Percentiles rank a stretch among this genome's conserved stretches.
These are phyloP conservation scores for Corythaixoides concolor DNA, from an alignment of 2,113 vertebrate genomes.

Conservation along the genomic window DNA sequence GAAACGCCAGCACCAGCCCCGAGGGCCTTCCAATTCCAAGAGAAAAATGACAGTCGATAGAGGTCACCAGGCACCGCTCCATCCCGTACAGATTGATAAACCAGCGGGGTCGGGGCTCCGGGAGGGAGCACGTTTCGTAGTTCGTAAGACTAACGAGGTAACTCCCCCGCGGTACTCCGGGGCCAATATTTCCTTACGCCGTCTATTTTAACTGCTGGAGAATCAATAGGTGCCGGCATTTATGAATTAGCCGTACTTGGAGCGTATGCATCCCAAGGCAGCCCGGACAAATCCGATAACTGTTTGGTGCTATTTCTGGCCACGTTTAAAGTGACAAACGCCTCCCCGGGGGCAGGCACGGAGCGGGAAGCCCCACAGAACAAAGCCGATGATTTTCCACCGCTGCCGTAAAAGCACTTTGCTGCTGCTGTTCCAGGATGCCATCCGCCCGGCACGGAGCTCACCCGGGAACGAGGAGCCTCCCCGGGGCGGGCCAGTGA, in stretches of 20 bases:
- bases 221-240: slow-evolving; percentile 36
- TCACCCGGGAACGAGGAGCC: background rate
- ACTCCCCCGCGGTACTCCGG: background rate
- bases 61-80: slow-evolving; percentile 71
- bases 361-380: slow-evolving; percentile 33
- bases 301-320: background rate
- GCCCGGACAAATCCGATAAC: slow-evolving; percentile 23
- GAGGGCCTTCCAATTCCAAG: slow-evolving; percentile 30
- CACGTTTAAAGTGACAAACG: background rate
- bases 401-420: background rate
- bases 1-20: background rate
- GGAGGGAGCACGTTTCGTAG: slow-evolving; percentile 46
- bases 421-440: background rate
- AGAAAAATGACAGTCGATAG: slow-evolving; percentile 74
- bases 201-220: background rate
- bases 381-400: background rate
- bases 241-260: slow-evolving; percentile 21
- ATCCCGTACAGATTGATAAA: slow-evolving; percentile 76
- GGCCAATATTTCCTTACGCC: background rate
- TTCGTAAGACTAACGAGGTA: slow-evolving; percentile 75
- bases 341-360: background rate
- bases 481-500: background rate
- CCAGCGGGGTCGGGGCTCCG: slow-evolving; percentile 60
- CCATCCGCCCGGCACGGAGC: accelerated
- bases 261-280: slow-evolving; percentile 7